phyloP scores from a whole-genome alignment of 1,140 invertebrate species.

The Acyrthosiphon pisum region DNA sequence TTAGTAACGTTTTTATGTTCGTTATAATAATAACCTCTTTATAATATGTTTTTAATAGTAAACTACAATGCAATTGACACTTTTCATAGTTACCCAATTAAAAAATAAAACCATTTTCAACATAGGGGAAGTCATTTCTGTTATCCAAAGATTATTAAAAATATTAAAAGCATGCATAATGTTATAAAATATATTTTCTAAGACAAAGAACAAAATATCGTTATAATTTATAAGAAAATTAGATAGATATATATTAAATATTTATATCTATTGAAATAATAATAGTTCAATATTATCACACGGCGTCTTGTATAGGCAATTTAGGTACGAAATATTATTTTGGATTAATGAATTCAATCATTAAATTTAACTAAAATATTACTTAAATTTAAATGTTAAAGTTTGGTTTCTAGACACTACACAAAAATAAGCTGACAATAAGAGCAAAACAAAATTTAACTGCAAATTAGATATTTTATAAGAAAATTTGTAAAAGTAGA shows the following conservation, averaged over 20 bases:
- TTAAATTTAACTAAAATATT: neutral
- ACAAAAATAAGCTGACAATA: neutral
- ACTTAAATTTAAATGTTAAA: neutral
- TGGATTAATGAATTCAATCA: neutral
- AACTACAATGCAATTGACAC: neutral
- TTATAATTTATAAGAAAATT: neutral
- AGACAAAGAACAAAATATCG: neutral
- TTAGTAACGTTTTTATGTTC: neutral
- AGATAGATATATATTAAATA: too few species aligned
- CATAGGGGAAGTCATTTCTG: neutral
- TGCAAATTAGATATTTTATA: neutral
- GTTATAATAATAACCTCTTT: too few species aligned
- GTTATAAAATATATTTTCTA: neutral
- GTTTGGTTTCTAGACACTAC: neutral
- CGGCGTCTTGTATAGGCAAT: neutral
- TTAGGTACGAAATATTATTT: neutral
- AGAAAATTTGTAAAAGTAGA: neutral
- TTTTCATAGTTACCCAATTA: neutral
- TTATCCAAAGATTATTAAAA: neutral
- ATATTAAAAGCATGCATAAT: neutral
- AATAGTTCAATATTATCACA: neutral
- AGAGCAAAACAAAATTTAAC: neutral
- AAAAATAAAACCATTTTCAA: neutral
- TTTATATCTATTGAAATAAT: too few species aligned
- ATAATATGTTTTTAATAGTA: neutral